A percentile compares a stretch with the other conserved stretches of the same genome.
phyloP scores from a whole-genome alignment of 1,140 invertebrate species.

The Tyrophagus putrescentiae region DNA sequence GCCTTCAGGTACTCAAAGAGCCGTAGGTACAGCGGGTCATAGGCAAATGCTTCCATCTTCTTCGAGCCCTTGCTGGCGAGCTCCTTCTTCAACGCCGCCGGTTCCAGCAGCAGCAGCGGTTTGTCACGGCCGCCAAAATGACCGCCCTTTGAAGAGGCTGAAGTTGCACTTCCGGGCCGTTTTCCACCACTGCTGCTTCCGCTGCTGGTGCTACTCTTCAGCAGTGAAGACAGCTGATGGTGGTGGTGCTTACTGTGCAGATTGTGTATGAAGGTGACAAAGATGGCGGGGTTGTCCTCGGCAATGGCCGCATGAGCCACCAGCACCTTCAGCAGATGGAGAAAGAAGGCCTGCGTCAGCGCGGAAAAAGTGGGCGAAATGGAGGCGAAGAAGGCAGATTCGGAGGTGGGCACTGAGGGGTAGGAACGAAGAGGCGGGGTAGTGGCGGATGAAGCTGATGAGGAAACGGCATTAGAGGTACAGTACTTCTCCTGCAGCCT shows the following conservation, averaged over 20 bases:
- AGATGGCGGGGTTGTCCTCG: conserved; percentile 15
- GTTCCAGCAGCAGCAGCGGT: too few relatives aligned
- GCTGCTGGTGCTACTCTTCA: neutral
- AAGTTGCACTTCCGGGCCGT: neutral
- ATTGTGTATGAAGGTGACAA: conserved; percentile 12
- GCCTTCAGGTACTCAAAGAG: conserved; percentile 16
- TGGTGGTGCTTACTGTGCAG: neutral
- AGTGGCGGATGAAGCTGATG: too few relatives aligned
- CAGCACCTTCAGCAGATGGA: conserved; percentile 18
- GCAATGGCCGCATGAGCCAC: conserved; percentile 1
- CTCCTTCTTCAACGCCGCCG: neutral
- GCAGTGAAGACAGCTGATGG: neutral
- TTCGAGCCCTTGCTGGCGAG: neutral
- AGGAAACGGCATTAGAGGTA: too few relatives aligned
- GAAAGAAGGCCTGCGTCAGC: neutral
- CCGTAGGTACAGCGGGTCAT: conserved; percentile 9
- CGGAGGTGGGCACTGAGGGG: too few relatives aligned
- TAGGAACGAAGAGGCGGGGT: too few relatives aligned
- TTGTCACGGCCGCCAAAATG: neutral
- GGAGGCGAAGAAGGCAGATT: too few relatives aligned
- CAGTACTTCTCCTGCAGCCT: neutral
- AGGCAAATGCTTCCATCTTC: neutral
- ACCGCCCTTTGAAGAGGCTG: too few relatives aligned
- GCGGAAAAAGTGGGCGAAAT: neutral
- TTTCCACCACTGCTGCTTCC: neutral